phyloP scores from a whole-genome alignment of 2,113 vertebrate species.

The Phaethornis superciliosus region DNA sequence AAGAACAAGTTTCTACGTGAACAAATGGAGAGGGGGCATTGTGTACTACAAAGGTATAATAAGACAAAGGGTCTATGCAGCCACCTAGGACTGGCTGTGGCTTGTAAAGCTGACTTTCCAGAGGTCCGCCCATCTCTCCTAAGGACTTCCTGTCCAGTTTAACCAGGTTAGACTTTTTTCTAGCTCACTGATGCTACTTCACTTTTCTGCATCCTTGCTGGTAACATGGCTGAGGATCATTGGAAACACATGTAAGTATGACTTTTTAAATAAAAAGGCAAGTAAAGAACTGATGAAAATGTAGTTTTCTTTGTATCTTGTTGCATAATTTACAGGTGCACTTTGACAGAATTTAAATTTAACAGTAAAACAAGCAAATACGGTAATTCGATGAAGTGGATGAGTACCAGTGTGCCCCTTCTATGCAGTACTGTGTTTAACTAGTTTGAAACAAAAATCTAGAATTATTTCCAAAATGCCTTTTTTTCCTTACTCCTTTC shows the following conservation, averaged over 20 bases:
- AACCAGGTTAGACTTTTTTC: background rate
- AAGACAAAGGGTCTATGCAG: rapidly evolving
- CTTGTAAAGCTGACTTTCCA: background rate
- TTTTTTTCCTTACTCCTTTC: background rate
- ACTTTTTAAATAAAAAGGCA: background rate
- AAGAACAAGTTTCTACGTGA: background rate
- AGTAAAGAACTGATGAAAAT: background rate
- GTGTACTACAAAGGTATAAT: background rate
- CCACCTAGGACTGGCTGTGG: rapidly evolving
- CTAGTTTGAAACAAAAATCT: background rate
- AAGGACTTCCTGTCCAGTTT: background rate
- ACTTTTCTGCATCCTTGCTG: rapidly evolving
- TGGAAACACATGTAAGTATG: background rate
- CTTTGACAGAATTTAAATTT: background rate
- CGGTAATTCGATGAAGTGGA: background rate
- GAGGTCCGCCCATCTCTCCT: background rate
- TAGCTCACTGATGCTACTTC: background rate
- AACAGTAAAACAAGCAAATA: background rate
- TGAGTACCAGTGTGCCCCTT: background rate
- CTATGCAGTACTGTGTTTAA: background rate
- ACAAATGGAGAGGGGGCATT: background rate
- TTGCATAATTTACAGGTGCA: background rate
- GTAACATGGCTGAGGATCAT: background rate
- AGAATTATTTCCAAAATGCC: background rate
- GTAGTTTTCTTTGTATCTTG: background rate